These are phyloP conservation scores for Liposcelis brunnea DNA, from an alignment of 2,888 invertebrate genomes.

Conservation along the genomic window DNA sequence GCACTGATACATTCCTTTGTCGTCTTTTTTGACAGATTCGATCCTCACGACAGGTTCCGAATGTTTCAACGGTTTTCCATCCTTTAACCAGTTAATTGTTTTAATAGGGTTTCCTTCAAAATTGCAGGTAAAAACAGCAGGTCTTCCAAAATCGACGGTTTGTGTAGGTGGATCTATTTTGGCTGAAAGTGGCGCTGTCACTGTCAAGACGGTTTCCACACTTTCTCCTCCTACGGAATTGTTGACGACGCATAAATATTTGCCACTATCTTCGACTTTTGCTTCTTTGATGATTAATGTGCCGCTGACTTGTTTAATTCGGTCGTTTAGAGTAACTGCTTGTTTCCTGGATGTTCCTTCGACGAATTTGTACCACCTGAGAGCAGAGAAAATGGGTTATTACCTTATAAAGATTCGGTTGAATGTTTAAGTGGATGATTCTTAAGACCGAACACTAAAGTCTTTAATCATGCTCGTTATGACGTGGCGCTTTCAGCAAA, in stretches of 20 bases:
- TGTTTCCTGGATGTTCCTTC: constrained; percentile 73
- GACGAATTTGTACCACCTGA: constrained; percentile 87
- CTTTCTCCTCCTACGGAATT: constrained; percentile 89
- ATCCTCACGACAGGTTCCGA: constrained; percentile 66
- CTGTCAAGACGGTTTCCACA: constrained; percentile 80
- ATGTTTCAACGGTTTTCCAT: constrained; percentile 71
- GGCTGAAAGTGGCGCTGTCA: constrained; percentile 77
- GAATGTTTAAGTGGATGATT: no score
- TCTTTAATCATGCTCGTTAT: no score
- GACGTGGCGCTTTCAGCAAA: no score
- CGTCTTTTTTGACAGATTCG: constrained; percentile 80
- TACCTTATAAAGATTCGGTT: neutral
- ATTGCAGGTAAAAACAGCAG: constrained; percentile 81
- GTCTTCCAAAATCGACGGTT: constrained; percentile 83
- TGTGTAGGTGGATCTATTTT: constrained; percentile 80
- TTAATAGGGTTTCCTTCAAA: constrained; percentile 59
- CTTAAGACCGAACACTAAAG: no score
- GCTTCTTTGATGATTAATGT: constrained; percentile 85
- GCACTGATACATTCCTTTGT: constrained; percentile 95
- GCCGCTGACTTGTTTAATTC: constrained; percentile 83
- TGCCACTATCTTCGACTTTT: constrained; percentile 81
- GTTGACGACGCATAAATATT: constrained; percentile 85
- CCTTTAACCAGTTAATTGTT: constrained; percentile 81
- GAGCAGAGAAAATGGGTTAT: constrained; percentile 31
- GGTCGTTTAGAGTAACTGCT: constrained; percentile 74